Evolutionary conservation across 1,140 invertebrate species (phyloP).

Genomic region (Drosophila micromelanica): DNA sequence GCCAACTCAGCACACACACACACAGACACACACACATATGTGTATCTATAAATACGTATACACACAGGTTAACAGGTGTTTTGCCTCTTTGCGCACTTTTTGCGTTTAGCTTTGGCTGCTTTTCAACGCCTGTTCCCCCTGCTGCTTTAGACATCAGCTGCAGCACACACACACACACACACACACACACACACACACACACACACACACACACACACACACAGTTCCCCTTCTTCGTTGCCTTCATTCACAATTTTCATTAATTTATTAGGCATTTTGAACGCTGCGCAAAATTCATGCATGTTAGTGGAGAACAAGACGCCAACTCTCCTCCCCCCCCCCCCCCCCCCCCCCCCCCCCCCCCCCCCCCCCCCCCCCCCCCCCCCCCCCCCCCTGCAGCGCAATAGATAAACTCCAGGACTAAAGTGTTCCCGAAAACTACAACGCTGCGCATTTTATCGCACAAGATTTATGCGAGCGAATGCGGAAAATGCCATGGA

Average conservation of each 20-base stretch:
- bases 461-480: constrained; percentile 67
- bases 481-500: constrained; percentile 71
- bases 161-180: constrained; percentile 29
- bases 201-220: constrained; percentile 21
- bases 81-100: constrained; percentile 62
- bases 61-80: constrained; percentile 70
- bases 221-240: constrained; percentile 1
- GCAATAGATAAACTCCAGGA: constrained; percentile 17
- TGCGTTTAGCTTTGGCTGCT: constrained; percentile 32
- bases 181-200: constrained; percentile 18
- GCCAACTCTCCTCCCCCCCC: background rate
- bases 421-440: background rate
- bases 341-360: background rate
- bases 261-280: constrained; percentile 39
- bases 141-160: constrained; percentile 42
- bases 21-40: background rate
- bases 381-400: background rate
- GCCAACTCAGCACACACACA: constrained; percentile 36
- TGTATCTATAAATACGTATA: background rate
- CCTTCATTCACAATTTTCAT: constrained; percentile 17
- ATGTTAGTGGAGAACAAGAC: background rate
- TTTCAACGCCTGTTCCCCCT: constrained; percentile 14
- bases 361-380: too few species aligned
- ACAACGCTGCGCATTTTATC: constrained; percentile 73
- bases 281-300: constrained; percentile 22